Percentiles rank a stretch among this genome's conserved stretches.
Evolutionary conservation across 2,888 invertebrate species (phyloP).

Genomic region (Drosophila atripex): DNA sequence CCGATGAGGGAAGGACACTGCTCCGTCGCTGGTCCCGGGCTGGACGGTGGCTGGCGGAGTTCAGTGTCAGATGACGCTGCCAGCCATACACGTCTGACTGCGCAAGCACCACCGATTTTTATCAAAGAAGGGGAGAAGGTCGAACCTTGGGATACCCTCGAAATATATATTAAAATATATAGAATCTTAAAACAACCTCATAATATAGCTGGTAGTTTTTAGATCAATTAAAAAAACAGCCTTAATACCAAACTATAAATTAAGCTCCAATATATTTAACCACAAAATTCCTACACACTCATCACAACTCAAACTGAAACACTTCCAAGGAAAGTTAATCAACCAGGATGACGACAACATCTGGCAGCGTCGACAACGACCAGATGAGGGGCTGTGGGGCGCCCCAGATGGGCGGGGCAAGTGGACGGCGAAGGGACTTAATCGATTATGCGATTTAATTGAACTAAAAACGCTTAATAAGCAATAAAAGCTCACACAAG

Average conservation of each 20-base stretch:
- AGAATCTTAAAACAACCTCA: no score
- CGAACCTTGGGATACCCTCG: slow-evolving; percentile 17
- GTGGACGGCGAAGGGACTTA: slow-evolving; percentile 58
- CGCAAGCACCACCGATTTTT: slow-evolving; percentile 27
- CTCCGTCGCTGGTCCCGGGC: slow-evolving; percentile 6
- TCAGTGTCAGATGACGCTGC: slow-evolving; percentile 43
- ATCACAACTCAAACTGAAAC: background rate
- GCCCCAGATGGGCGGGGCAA: slow-evolving; percentile 23
- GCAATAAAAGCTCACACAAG: slow-evolving; percentile 64
- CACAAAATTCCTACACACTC: background rate
- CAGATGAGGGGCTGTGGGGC: no score
- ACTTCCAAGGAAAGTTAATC: background rate
- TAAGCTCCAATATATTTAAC: no score
- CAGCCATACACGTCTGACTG: slow-evolving; percentile 67
- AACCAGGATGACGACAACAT: slow-evolving; percentile 15
- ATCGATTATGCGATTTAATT: slow-evolving; percentile 78
- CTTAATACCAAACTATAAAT: background rate
- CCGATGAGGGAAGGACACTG: slow-evolving; percentile 15
- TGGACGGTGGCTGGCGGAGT: slow-evolving; percentile 16
- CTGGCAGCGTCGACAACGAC: slow-evolving; percentile 16
- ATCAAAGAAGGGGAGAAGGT: background rate
- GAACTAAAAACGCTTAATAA: slow-evolving; percentile 77
- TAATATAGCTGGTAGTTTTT: no score
- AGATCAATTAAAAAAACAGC: no score
- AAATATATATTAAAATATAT: background rate